These are phyloP conservation scores for Listrodromus nycthemerus DNA, from an alignment of 2,888 invertebrate genomes.

Conservation along the genomic window DNA sequence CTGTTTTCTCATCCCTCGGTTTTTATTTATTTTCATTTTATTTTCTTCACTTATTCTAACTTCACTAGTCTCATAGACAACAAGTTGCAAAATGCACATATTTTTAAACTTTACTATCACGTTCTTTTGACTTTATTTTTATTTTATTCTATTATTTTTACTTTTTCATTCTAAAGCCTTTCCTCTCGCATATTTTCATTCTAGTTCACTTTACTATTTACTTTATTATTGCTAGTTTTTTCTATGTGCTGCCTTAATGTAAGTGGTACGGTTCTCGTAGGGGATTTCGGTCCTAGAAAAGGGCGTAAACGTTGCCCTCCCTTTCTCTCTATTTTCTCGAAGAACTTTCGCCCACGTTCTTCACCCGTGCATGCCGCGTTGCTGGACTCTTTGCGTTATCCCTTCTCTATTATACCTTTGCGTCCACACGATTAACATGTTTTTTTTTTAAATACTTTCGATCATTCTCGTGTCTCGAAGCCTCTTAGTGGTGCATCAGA, in stretches of 20 bases:
- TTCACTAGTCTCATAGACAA: no score
- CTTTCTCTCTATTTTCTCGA: not conserved
- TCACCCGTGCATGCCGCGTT: not conserved
- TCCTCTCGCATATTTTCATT: not conserved
- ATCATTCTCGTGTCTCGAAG: not conserved
- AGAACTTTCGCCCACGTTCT: not conserved
- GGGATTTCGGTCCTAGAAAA: no score
- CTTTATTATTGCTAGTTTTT: no score
- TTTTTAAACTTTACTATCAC: not conserved
- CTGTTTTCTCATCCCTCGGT: constrained; percentile 11
- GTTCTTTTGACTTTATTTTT: constrained; percentile 29
- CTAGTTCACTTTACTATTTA: no score
- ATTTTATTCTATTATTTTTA: constrained; percentile 12
- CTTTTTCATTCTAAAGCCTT: not conserved
- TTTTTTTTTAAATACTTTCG: not conserved
- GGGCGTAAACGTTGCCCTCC: no score
- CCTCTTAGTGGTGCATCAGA: constrained; percentile 36
- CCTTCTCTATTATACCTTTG: not conserved
- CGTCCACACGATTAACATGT: not conserved
- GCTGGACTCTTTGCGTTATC: not conserved
- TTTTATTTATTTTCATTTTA: constrained; percentile 17
- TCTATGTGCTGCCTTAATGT: no score
- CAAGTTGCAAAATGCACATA: no score
- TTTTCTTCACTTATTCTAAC: no score
- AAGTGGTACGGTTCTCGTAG: no score